Evolutionary conservation across 2,797 vertebrate species (phyloP).

Genomic region (Spinus pinus): DNA sequence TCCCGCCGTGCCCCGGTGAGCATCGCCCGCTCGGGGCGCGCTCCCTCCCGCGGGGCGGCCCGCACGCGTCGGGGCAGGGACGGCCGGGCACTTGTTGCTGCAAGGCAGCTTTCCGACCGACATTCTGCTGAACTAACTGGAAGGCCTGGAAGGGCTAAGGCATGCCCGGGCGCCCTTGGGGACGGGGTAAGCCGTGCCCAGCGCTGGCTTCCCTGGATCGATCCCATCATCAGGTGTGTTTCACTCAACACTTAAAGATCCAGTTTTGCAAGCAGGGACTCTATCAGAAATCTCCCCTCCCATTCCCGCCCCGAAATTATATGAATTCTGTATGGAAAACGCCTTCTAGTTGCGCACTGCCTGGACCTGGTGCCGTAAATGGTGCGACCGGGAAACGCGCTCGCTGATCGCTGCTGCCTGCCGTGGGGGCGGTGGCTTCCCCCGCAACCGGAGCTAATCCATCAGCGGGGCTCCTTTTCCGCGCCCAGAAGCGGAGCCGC

Average conservation of each 20-base stretch:
- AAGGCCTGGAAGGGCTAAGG: not conserved
- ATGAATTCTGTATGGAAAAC: not conserved
- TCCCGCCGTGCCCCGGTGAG: not conserved
- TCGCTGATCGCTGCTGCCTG: not conserved
- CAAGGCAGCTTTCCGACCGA: not conserved
- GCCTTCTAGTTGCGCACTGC: not conserved
- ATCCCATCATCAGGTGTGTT: not conserved
- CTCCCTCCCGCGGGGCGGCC: not conserved
- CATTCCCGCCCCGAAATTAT: not conserved
- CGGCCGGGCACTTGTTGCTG: fast-evolving
- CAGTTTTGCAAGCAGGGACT: not conserved
- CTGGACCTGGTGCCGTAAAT: not conserved
- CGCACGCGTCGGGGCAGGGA: not conserved
- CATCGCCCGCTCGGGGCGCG: not conserved
- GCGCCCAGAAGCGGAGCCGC: not conserved
- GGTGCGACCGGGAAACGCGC: not conserved
- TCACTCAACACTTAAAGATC: not conserved
- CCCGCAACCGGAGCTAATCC: not conserved
- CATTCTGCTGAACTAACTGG: not conserved
- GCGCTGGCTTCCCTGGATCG: not conserved
- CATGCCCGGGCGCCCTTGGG: not conserved
- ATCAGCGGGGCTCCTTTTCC: too few relatives aligned
- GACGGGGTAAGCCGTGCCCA: not conserved
- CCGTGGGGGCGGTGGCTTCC: not conserved
- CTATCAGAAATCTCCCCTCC: not conserved